These are phyloP conservation scores for Thera obeliscata DNA, from an alignment of 2,888 invertebrate species.

Conservation along the genomic window DNA sequence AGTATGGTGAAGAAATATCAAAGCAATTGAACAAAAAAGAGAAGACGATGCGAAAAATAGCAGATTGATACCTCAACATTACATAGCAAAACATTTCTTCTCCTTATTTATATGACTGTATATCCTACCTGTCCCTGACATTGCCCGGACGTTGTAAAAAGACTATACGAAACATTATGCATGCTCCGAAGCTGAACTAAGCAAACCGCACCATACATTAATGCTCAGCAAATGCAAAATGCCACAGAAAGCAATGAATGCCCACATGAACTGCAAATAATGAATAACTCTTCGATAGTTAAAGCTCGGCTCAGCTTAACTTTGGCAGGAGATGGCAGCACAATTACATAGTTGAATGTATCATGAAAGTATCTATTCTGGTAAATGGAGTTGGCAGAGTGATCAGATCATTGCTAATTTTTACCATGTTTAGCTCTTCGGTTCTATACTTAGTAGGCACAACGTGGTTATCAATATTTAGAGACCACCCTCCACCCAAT, in stretches of 20 bases:
- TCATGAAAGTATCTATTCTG: too few species aligned
- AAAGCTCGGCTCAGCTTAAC: conserved; percentile 45
- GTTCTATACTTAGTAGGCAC: too few species aligned
- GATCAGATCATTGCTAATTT: neutral
- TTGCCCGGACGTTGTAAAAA: conserved; percentile 21
- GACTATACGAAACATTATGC: conserved; percentile 61
- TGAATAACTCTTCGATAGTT: conserved; percentile 70
- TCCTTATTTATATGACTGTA: too few species aligned
- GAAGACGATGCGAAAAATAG: too few species aligned
- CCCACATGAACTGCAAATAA: conserved; percentile 65
- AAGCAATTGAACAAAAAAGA: too few species aligned
- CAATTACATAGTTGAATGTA: conserved; percentile 14
- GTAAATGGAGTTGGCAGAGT: too few species aligned
- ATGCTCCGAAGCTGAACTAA: conserved; percentile 45
- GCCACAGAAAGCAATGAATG: conserved; percentile 65
- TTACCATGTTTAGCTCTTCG: conserved; percentile 5
- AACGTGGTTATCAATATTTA: too few species aligned
- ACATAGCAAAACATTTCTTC: too few species aligned
- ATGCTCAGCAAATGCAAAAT: conserved; percentile 66
- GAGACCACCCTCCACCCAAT: too few species aligned
- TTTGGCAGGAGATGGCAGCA: conserved; percentile 22
- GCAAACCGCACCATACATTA: conserved; percentile 73
- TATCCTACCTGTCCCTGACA: conserved; percentile 2
- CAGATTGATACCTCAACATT: too few species aligned
- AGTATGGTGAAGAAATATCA: too few species aligned